Conservation (phyloP, 2,888 invertebrate species). For the Tanytarsus gracilentus region DNA sequence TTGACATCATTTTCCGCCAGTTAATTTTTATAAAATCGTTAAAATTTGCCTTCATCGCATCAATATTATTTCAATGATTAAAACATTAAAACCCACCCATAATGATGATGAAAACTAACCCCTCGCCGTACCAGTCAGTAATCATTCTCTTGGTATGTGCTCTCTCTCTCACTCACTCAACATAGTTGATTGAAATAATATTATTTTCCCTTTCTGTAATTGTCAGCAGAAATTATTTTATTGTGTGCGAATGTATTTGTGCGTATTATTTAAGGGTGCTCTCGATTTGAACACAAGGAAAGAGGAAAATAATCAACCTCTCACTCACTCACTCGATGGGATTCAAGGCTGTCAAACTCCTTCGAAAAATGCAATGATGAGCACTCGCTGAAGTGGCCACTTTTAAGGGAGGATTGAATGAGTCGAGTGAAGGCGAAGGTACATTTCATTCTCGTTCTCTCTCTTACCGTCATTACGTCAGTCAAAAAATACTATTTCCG, state of each 20-base stretch:
- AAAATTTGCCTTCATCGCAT: not conserved
- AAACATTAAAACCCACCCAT: not conserved
- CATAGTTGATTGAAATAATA: constrained; percentile 21
- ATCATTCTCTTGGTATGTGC: constrained; percentile 1
- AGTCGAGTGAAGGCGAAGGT: not conserved
- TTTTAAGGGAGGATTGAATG: not conserved
- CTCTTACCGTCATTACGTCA: constrained; percentile 24
- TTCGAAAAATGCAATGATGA: constrained; percentile 24
- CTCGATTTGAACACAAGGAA: not conserved
- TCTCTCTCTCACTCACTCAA: not conserved
- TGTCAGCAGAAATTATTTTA: constrained; percentile 3
- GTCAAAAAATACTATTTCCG: constrained; percentile 24
- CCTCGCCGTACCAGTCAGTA: constrained; percentile 13
- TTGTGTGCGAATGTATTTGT: not conserved
- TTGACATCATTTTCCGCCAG: constrained; percentile 7
- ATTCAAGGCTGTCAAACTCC: constrained; percentile 26
- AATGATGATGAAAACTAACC: not conserved
- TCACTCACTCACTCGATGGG: not conserved
- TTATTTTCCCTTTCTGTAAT: constrained; percentile 19
- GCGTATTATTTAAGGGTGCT: not conserved
- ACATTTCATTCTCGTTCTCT: no score
- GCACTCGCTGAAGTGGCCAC: constrained; percentile 15
- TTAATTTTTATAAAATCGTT: not conserved
- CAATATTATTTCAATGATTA: not conserved
- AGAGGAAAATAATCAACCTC: constrained; percentile 13